Base-by-base conservation (phyloP, 2,888 invertebrate species). In the Euzetes globulus region DNA sequence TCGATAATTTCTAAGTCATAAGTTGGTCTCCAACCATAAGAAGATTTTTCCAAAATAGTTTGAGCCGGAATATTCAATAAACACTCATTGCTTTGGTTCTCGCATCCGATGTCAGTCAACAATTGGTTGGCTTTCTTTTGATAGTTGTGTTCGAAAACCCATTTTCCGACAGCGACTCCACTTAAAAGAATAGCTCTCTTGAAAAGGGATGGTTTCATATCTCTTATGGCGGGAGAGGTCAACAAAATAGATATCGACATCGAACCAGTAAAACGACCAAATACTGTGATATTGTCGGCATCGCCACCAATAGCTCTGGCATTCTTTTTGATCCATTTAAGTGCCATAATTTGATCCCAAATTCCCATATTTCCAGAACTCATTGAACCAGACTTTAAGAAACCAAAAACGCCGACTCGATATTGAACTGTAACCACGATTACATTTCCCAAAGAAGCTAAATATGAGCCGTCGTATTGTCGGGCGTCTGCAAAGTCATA, bases 371-470 rank as follows among this genome's bases (percentile, higher is more conserved):
- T 83, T 22, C 82, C 82, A 0, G 80, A 79, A 3, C 80, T 78
- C 0, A 58, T 50, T 58, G 79, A 78, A 7, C 80, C 79, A 22
- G 78, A 79, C 68, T 79, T 80, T 33, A 81, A 75, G 75, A 82
- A 82, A 0, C 86, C 86, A 75, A 85, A 81, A 19, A 83, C 83
- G 7, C 77, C 76, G 17, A 79, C 81, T 75, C 86, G 80, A 80
- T 86, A 86, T 80, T 86, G 86, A 63, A 86, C 81, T 2, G 86
- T 85, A 73, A 86, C 83, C 7, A 86, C 86, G 72, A 86, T 83
- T 72, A 85, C 83, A 70, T 84, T 81, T 1, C 84, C 85, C 73
- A 82, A 82, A 47, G 83, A 81, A 3, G 86, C 84, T 73, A 86
- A 80, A 15, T 83, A 82, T 71, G 84, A 83, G 58, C 84, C 86